Percentiles rank a stretch among this genome's conserved stretches.
These are phyloP conservation scores for Macrotrachela quadricornifera DNA, from an alignment of 1,140 invertebrate genomes.

Conservation along the genomic window DNA sequence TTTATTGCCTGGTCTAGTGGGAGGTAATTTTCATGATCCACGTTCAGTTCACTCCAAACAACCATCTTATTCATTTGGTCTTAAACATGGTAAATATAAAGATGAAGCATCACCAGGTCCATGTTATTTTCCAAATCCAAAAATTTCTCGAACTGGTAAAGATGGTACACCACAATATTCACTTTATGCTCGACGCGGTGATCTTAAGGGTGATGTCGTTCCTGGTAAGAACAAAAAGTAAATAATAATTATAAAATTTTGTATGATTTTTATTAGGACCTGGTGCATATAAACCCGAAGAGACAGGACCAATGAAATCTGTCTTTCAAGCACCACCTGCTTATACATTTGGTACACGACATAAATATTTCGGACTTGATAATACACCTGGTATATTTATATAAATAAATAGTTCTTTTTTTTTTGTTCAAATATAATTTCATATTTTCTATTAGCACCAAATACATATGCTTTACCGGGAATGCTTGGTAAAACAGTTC, in stretches of 20 bases:
- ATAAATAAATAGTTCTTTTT: constrained; percentile 16
- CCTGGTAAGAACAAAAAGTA: too few relatives aligned
- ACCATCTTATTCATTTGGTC: constrained; percentile 6
- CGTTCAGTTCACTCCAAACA: constrained; percentile 21
- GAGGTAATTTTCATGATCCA: constrained; percentile 23
- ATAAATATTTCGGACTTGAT: constrained; percentile 27
- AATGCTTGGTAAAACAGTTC: constrained; percentile 44
- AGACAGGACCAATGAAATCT: constrained; percentile 38
- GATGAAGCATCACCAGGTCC: constrained; percentile 20
- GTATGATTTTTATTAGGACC: constrained; percentile 38
- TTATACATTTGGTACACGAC: constrained; percentile 46
- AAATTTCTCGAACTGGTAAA: constrained; percentile 16
- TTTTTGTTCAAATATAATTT: too few relatives aligned
- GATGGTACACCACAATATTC: constrained; percentile 23
- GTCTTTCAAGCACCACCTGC: constrained; percentile 38
- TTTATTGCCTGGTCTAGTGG: constrained; percentile 21
- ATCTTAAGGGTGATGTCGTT: neutral
- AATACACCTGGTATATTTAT: constrained; percentile 35
- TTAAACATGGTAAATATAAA: constrained; percentile 16
- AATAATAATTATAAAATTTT: too few relatives aligned
- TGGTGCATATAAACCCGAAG: constrained; percentile 53
- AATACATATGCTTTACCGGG: constrained; percentile 63
- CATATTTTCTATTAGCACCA: constrained; percentile 38
- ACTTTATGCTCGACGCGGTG: constrained; percentile 13
- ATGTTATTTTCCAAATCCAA: constrained; percentile 13